A percentile compares a stretch with the other conserved stretches of the same genome.
Conservation (phyloP, 64 coral and sea anemone species). For the Exaiptasia diaphana region DNA sequence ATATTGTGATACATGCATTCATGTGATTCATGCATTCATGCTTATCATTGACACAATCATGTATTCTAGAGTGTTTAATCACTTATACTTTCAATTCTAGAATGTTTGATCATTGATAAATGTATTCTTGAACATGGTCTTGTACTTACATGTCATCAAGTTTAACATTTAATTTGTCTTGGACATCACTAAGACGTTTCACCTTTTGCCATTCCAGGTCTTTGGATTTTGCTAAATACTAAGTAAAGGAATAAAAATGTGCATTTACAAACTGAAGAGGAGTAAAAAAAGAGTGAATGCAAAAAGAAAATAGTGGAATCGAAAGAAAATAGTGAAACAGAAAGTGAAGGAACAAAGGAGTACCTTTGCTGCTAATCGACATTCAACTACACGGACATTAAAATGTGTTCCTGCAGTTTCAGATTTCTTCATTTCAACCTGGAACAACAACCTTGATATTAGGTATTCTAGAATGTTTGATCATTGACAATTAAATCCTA, state of each 20-base stretch:
- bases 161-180: slow-evolving; percentile 42
- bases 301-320: neutral
- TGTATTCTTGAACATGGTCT: too few species aligned
- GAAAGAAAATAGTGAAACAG: neutral
- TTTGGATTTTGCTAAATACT: slow-evolving; percentile 82
- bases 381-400: slow-evolving; percentile 89
- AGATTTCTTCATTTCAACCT: slow-evolving; percentile 99
- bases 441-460: neutral
- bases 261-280: neutral
- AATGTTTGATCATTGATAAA: too few species aligned
- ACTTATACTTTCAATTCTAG: too few species aligned
- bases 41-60: too few species aligned
- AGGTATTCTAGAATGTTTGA: too few species aligned
- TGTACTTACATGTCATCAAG: slow-evolving; percentile 82
- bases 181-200: slow-evolving; percentile 72
- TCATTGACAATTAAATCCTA: too few species aligned
- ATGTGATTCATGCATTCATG: too few species aligned
- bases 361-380: slow-evolving; percentile 91
- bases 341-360: neutral
- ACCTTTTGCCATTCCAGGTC: slow-evolving; percentile 74
- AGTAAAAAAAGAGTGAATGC: neutral
- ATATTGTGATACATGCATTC: too few species aligned
- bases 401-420: slow-evolving; percentile 93
- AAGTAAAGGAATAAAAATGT: neutral
- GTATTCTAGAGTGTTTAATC: too few species aligned